These are phyloP conservation scores for Eilema griseolum DNA, from an alignment of 2,888 invertebrate species.

Conservation along the genomic window DNA sequence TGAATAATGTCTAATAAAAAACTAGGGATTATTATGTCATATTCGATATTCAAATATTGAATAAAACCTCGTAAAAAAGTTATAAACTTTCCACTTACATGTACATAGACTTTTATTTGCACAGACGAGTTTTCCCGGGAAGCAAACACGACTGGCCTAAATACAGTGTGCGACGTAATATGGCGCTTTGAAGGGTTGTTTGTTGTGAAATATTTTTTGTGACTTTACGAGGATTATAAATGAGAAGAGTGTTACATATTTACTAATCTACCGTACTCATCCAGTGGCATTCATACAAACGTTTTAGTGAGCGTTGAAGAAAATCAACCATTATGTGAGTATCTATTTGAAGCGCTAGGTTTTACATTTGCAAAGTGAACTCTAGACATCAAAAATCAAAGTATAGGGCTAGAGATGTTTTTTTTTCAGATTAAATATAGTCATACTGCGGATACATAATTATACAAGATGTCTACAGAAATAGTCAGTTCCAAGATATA, in stretches of 20 bases:
- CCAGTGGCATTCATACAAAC: background rate
- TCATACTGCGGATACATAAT: too few relatives aligned
- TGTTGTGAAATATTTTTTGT: slow-evolving; percentile 33
- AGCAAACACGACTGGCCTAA: slow-evolving; percentile 46
- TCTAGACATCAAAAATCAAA: background rate
- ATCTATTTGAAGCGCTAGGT: too few relatives aligned
- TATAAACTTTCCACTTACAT: background rate
- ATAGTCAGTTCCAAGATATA: too few relatives aligned
- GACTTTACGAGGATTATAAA: slow-evolving; percentile 28
- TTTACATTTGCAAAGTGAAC: background rate
- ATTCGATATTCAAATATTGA: background rate
- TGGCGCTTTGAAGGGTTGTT: slow-evolving; percentile 35
- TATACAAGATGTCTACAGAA: too few relatives aligned
- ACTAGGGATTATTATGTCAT: too few relatives aligned
- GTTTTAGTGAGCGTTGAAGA: background rate
- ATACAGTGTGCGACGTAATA: slow-evolving; percentile 28
- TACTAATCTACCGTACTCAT: background rate
- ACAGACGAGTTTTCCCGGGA: slow-evolving; percentile 20
- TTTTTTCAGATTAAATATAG: background rate
- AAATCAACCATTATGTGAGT: background rate
- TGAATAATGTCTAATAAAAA: too few relatives aligned
- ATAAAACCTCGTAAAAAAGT: background rate
- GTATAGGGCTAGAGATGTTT: background rate
- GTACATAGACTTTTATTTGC: background rate
- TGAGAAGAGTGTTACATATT: slow-evolving; percentile 12